Percentiles rank a stretch among this genome's conserved stretches.
phyloP scores from a whole-genome alignment of 2,113 vertebrate species.

The Pteruthius melanotis region DNA sequence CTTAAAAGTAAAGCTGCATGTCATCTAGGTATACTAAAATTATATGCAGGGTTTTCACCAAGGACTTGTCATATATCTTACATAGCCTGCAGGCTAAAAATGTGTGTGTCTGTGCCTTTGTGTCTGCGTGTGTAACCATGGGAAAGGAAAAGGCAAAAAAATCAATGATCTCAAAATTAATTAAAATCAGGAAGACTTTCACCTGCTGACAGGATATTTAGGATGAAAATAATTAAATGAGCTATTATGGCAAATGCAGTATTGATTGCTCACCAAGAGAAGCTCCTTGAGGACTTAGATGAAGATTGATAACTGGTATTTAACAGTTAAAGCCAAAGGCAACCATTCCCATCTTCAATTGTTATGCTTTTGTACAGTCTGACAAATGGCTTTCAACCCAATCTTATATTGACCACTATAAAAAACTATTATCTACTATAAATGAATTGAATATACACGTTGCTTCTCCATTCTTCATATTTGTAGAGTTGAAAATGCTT shows the following conservation, averaged over 20 bases:
- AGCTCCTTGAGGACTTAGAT: slow-evolving; percentile 49
- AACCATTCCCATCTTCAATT: slow-evolving; percentile 22
- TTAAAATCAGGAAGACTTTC: slow-evolving; percentile 68
- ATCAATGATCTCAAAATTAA: slow-evolving; percentile 69
- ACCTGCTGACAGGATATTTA: slow-evolving; percentile 61
- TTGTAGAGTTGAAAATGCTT: neutral
- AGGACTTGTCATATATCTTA: slow-evolving; percentile 23
- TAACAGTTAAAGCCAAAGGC: slow-evolving; percentile 46
- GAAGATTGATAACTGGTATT: slow-evolving; percentile 46
- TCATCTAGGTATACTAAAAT: neutral
- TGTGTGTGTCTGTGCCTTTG: neutral
- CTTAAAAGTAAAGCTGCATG: slow-evolving; percentile 1
- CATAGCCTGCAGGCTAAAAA: slow-evolving; percentile 6
- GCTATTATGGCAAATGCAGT: slow-evolving; percentile 62
- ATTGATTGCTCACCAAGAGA: slow-evolving; percentile 63
- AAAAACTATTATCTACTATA: neutral
- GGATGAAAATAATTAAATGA: slow-evolving; percentile 73
- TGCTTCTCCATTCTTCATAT: neutral
- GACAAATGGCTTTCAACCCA: neutral
- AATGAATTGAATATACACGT: neutral
- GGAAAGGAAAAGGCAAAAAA: slow-evolving; percentile 41
- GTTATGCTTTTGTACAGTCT: neutral
- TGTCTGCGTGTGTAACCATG: slow-evolving; percentile 15
- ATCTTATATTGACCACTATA: neutral
- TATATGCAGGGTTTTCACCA: neutral